Conservation (phyloP, 2,797 vertebrate genomes). For the Siniperca undulata region DNA sequence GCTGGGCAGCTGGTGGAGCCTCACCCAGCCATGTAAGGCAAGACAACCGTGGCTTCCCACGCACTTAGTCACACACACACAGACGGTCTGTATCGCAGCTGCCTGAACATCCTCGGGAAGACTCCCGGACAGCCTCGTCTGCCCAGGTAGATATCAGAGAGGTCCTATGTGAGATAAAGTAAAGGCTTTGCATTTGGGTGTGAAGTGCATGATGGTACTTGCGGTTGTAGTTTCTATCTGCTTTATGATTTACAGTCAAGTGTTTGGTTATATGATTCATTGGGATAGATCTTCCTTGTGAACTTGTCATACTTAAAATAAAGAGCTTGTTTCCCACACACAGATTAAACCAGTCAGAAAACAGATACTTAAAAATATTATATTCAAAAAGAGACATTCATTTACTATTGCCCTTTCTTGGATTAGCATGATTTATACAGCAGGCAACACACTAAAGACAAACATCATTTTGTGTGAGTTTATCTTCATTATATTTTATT, state of each 20-base stretch:
- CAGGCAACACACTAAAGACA: background rate
- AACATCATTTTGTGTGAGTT: background rate
- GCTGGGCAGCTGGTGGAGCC: constrained; percentile 75
- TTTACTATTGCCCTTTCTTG: background rate
- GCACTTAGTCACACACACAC: constrained; percentile 55
- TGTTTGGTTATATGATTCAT: constrained; percentile 25
- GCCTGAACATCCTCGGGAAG: constrained; percentile 47
- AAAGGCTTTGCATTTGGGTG: background rate
- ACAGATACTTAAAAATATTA: background rate
- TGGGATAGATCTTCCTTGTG: constrained; percentile 1
- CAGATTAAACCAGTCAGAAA: background rate
- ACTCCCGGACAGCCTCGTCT: constrained; percentile 41
- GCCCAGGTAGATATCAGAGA: constrained; percentile 64
- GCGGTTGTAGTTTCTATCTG: constrained; percentile 19
- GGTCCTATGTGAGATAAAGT: constrained; percentile 13
- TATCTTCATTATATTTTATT: background rate
- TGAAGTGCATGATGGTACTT: background rate
- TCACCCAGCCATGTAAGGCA: constrained; percentile 77
- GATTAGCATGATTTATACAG: background rate
- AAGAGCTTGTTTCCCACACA: background rate
- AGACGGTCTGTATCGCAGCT: constrained; percentile 60
- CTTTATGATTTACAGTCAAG: background rate
- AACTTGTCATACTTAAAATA: background rate
- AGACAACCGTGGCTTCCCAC: constrained; percentile 64
- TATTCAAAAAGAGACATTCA: background rate